Base-by-base conservation (phyloP, 2,113 vertebrate species). In the Ceyx cyanopectus region DNA sequence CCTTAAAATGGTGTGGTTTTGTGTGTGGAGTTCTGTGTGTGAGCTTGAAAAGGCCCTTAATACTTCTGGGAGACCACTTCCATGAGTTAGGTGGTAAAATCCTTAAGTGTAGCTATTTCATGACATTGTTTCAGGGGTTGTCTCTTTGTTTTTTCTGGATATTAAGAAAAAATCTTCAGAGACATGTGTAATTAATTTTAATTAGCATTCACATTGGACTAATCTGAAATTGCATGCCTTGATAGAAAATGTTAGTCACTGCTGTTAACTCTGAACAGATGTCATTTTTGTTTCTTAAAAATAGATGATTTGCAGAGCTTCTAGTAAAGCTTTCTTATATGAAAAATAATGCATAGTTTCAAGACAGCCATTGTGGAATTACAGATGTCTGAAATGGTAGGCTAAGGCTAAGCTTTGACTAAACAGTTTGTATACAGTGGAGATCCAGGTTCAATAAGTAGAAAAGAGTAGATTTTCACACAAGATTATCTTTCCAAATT, bases 211-310 rank as follows among this genome's bases (percentile, higher is more conserved):
- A 87, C 50, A 80, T 81, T 92, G 84, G 66, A 94, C 89, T 85
- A 89, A 96, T 93, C 84, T 68, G 85, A 86, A 94, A 88, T 48
- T 54, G 90, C 77, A 72, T 1, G 82, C 81, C 89, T 94, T 89
- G 93, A 87, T 92, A 97, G 96, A 97, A 97, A 96, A 96, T 94
- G 65, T 97, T 97, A 96, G 89, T 97, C 97, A 85, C 48, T 94
- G 87, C 90, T 86, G 24, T 81, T 97, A 97, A 97, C 91, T 95
- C 93, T 43, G 74, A 97, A 94, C 97, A 98, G 95, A 97, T 97
- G 87, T 60, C 56, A 34, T 65, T 91, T 97, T 97, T 87, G 85
- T 94, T 93, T 66, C 92, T 85, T 91, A 74, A 79, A 92, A 94
- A 93, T 93, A 89, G 91, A 95, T 73, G 86, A 96, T 96, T 96